These are phyloP conservation scores for Tachysurus fulvidraco DNA, from an alignment of 2,113 vertebrate species.

Conservation along the genomic window DNA sequence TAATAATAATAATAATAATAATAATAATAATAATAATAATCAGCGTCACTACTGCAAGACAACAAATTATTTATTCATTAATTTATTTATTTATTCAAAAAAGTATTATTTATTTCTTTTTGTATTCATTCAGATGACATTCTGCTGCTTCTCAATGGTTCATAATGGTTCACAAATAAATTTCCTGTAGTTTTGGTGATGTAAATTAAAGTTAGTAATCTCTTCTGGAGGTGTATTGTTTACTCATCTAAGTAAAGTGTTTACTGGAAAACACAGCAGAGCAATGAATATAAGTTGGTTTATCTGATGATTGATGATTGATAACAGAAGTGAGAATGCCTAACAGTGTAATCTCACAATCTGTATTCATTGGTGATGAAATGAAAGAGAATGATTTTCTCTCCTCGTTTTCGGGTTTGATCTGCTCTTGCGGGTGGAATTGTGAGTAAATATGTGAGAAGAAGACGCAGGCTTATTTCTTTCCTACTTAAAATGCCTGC, in stretches of 20 bases:
- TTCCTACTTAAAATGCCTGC: background rate
- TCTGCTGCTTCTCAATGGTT: background rate
- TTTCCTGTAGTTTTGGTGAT: background rate
- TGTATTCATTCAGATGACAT: background rate
- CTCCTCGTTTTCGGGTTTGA: background rate
- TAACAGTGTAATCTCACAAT: background rate
- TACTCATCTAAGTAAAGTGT: background rate
- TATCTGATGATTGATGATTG: background rate
- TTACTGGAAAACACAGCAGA: background rate
- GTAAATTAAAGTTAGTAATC: background rate
- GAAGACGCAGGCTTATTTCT: background rate
- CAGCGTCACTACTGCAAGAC: background rate
- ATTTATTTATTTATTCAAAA: too few species aligned
- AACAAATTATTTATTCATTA: background rate
- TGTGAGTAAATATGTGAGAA: background rate
- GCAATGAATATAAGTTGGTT: background rate
- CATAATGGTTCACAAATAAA: background rate
- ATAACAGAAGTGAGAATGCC: background rate
- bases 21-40: too few species aligned
- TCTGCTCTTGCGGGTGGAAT: background rate
- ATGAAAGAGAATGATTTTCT: background rate
- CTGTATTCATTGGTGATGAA: background rate
- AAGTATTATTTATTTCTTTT: too few species aligned
- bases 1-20: too few species aligned
- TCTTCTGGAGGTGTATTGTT: background rate